Conservation (phyloP, 2,113 vertebrate species). For the Notiomystis cincta region DNA sequence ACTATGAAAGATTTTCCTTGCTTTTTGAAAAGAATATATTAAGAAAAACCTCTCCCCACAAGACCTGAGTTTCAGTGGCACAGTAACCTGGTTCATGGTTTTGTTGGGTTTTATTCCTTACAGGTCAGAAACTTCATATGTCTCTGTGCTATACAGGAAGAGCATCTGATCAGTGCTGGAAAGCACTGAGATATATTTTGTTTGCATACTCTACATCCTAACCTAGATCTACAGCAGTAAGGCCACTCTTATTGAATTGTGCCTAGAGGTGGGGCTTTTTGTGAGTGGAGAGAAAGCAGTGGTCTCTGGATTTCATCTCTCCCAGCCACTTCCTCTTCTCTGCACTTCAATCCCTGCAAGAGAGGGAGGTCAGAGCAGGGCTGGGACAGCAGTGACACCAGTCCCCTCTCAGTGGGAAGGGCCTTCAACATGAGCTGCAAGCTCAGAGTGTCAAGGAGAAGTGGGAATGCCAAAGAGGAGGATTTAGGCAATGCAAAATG, state of each 20-base stretch:
- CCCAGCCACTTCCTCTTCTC: neutral
- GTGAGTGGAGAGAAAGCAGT: neutral
- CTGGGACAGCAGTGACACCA: accelerated
- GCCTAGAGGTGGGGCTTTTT: neutral
- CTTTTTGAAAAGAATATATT: neutral
- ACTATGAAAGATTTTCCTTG: neutral
- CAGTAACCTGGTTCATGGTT: neutral
- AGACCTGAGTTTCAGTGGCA: neutral
- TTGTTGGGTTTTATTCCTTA: neutral
- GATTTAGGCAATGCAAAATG: neutral
- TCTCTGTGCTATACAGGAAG: neutral
- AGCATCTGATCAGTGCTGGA: neutral
- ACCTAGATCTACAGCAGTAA: neutral
- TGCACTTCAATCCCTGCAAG: neutral
- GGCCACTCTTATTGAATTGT: neutral
- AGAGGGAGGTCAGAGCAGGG: neutral
- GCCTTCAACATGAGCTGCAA: accelerated
- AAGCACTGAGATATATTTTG: neutral
- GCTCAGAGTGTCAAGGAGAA: neutral
- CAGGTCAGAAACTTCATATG: neutral
- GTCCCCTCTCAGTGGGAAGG: neutral
- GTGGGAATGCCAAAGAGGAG: neutral
- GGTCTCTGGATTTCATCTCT: neutral
- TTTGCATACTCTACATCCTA: neutral
- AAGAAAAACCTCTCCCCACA: neutral